A percentile compares a stretch with the other conserved stretches of the same genome.
Conservation (phyloP, 2,888 invertebrate species). For the Digitonthophagus gazella region DNA sequence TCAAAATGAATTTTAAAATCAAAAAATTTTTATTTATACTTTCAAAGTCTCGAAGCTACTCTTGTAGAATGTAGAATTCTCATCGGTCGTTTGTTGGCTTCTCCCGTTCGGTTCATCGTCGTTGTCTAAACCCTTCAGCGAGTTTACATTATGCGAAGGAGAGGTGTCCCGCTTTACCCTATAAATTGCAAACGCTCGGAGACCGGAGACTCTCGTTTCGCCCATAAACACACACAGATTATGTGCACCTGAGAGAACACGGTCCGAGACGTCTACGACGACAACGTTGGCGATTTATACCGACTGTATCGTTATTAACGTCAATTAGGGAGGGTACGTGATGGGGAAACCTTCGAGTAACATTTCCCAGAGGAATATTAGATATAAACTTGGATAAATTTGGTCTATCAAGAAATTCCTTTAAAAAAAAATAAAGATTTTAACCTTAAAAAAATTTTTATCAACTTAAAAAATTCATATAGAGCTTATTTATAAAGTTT, state of each 20-base stretch:
- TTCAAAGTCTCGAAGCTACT: neutral
- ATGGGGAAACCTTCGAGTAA: too few species aligned
- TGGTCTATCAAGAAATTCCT: too few species aligned
- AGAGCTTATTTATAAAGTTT: too few species aligned
- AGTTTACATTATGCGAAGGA: neutral
- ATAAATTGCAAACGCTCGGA: neutral
- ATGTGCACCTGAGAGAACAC: neutral
- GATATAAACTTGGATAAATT: too few species aligned
- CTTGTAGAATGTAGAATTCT: too few species aligned
- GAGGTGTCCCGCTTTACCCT: neutral
- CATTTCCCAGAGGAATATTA: too few species aligned
- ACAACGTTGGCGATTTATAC: neutral
- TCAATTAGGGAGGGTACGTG: too few species aligned
- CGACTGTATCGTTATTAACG: neutral
- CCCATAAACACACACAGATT: neutral
- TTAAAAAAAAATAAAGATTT: too few species aligned
- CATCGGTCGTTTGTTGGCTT: neutral
- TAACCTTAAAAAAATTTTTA: too few species aligned
- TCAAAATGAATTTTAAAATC: too few species aligned
- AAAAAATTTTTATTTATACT: neutral
- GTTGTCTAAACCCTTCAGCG: neutral
- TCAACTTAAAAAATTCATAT: too few species aligned
- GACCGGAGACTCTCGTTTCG: neutral
- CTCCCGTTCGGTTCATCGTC: neutral
- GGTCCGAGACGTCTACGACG: neutral